Base-by-base conservation (phyloP, 1,140 invertebrate genomes). In the Coptotermes formosanus region DNA sequence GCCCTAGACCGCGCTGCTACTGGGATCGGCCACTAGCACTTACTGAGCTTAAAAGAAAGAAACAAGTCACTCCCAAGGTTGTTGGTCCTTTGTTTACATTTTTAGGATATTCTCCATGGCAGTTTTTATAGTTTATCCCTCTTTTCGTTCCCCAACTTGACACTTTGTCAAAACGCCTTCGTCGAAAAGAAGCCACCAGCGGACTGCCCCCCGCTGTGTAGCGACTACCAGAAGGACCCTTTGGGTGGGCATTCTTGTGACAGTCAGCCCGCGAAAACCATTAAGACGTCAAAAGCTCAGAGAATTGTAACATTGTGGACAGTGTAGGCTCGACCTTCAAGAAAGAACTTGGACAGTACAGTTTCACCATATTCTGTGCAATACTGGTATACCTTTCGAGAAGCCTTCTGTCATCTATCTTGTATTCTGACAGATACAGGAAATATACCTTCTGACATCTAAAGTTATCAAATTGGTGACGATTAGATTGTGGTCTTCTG, bases 171-270 rank as follows among this genome's bases (percentile, higher is more conserved):
- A 30, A 75, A 30, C 25, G n/a, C 25, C 64, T 12, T 69, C 64
- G 3, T 69, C 25, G 23, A 25, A n/a, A 30, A 7, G 19, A 69
- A 69, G 25, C n/a, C 64, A n/a, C 64, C 64, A 30, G 64, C 23
- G 64, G n/a, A 25, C 64, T 69, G 64, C 64, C 25, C 64, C 64
- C 64, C 64, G n/a, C n/a, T 3, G n/a, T 4, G 64, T 69, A 30
- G 64, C 19, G 64, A 69, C 64, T 25, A 30, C 64, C 25, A 75
- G 25, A 75, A 75, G n/a, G 64, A 75, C 64, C 64, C n/a, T 6
- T 75, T 75, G 64, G 52, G 64, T 75, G 64, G 64, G 64, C 64
- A 75, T 75, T 25, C 64, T 75, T 75, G 64, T 75, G 64, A 75
- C 64, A 75, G n/a, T 6, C n/a, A 30, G 64, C 8, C 64, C 14